These are phyloP conservation scores for Chironomus riparius DNA, from an alignment of 2,888 invertebrate genomes.

Conservation along the genomic window DNA sequence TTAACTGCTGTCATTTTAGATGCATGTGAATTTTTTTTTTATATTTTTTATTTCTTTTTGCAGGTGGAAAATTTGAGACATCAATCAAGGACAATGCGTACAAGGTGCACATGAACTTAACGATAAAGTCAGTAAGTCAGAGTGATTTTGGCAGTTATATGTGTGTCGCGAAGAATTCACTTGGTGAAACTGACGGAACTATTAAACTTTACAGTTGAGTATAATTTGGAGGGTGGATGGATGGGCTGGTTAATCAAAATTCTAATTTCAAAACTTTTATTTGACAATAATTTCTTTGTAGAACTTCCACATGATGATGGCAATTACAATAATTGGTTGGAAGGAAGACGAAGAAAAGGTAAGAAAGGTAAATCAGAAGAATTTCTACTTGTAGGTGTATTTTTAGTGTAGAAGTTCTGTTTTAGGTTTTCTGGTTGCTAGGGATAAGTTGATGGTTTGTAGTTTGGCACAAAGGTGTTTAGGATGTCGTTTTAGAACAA, in stretches of 20 bases:
- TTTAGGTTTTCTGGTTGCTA: not conserved
- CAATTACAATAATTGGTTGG: conserved; percentile 40
- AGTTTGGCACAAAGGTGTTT: too few relatives aligned
- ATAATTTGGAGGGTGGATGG: too few relatives aligned
- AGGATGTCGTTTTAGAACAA: too few relatives aligned
- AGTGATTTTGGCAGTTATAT: conserved; percentile 69
- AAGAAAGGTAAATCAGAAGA: conserved; percentile 29
- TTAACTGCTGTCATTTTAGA: too few relatives aligned
- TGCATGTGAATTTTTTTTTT: not conserved
- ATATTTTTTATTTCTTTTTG: conserved; percentile 25
- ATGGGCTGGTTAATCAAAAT: not conserved
- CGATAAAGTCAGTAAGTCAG: conserved; percentile 56
- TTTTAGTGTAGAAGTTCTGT: not conserved
- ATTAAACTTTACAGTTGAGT: conserved; percentile 72
- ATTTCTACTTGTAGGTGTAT: not conserved
- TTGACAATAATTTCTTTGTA: conserved; percentile 29
- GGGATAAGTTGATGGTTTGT: too few relatives aligned
- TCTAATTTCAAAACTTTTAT: conserved; percentile 13
- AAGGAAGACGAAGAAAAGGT: conserved; percentile 41
- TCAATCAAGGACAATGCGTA: conserved; percentile 64
- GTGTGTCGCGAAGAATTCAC: conserved; percentile 73
- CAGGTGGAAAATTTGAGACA: conserved; percentile 62
- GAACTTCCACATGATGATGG: conserved; percentile 42
- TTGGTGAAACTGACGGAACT: conserved; percentile 75
- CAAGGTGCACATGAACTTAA: conserved; percentile 66